phyloP scores from a whole-genome alignment of 2,113 vertebrate species.

The Paratilapia polleni region DNA sequence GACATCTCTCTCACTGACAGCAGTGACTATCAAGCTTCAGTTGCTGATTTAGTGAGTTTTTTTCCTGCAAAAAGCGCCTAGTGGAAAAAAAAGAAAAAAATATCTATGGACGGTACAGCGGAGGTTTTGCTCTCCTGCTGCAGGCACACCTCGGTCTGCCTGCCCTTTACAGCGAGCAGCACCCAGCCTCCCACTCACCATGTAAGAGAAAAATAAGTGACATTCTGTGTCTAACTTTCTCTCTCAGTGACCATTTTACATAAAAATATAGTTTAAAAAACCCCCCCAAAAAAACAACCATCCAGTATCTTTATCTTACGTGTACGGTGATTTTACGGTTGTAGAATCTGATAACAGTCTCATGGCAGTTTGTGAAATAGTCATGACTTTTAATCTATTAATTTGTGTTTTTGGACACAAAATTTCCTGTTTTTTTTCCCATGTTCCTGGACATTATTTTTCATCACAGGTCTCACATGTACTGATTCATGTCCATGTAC shows the following conservation, averaged over 20 bases:
- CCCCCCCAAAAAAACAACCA: background rate
- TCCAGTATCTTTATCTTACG: background rate
- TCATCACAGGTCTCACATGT: background rate
- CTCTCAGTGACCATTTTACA: background rate
- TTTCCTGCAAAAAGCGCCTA: background rate
- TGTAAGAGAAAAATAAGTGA: background rate
- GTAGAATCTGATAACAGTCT: background rate
- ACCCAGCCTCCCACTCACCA: background rate
- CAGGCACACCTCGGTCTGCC: background rate
- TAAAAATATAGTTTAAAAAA: background rate
- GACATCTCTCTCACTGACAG: background rate
- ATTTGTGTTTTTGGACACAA: too few species aligned
- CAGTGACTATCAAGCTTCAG: background rate
- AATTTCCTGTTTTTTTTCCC: too few species aligned
- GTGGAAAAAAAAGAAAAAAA: too few species aligned
- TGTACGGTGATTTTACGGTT: background rate
- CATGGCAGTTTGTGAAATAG: too few species aligned
- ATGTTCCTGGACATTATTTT: background rate
- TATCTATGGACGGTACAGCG: background rate
- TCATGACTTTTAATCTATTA: too few species aligned
- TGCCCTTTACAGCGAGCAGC: background rate
- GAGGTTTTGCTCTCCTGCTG: background rate
- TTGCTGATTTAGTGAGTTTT: background rate
- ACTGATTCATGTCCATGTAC: background rate
- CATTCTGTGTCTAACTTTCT: too few species aligned